These are phyloP conservation scores for Tetramorium bicarinatum DNA, from an alignment of 2,888 invertebrate species.

Conservation along the genomic window DNA sequence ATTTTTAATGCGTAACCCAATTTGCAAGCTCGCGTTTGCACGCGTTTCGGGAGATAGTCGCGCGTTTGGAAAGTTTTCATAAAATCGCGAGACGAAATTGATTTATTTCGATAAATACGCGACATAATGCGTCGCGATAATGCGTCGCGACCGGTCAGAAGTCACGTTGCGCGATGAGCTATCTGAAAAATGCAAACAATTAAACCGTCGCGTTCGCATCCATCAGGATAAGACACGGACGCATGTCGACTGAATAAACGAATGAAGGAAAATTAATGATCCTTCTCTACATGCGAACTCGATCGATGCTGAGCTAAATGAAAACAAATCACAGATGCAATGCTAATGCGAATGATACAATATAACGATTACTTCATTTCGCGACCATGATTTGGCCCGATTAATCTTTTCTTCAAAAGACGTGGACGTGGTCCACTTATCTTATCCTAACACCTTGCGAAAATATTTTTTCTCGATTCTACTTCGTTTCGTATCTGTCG, in stretches of 20 bases:
- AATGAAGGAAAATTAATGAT: slow-evolving; percentile 50
- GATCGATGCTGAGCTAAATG: no score
- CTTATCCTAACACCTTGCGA: no score
- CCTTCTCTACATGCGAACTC: background rate
- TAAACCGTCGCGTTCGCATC: background rate
- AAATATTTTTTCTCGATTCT: no score
- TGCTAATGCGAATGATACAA: no score
- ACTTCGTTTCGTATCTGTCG: no score
- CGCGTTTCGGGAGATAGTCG: background rate
- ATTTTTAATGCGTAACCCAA: slow-evolving; percentile 18
- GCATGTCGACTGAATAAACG: background rate
- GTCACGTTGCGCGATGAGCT: slow-evolving; percentile 1
- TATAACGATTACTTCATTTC: no score
- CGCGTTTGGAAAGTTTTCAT: background rate
- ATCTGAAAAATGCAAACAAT: slow-evolving; percentile 31
- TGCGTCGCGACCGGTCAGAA: background rate
- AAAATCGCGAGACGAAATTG: background rate
- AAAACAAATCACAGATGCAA: no score
- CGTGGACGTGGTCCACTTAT: no score
- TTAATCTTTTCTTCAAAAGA: no score
- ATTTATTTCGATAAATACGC: background rate
- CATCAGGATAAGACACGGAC: slow-evolving; percentile 8
- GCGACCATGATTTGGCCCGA: no score
- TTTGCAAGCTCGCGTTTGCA: background rate
- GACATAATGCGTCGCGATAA: background rate